Percentiles rank a stretch among this genome's conserved stretches.
Conservation (phyloP, 2,888 invertebrate genomes). For the Aphidius colemani region DNA sequence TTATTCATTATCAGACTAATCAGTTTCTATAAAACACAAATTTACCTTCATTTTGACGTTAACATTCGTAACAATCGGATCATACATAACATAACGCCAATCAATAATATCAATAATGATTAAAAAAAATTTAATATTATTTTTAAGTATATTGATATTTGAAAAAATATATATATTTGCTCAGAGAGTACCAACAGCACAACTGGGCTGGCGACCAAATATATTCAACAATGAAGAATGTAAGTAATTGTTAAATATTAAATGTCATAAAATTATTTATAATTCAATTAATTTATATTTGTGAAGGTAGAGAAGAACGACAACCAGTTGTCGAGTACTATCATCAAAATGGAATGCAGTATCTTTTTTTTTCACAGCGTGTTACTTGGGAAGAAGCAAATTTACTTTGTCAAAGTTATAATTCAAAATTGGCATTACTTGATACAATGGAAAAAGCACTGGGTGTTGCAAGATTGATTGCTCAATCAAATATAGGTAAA, state of each 20-base stretch:
- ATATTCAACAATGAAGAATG: constrained; percentile 28
- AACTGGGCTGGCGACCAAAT: constrained; percentile 29
- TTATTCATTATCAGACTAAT: constrained; percentile 3
- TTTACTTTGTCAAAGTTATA: constrained; percentile 51
- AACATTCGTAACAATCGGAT: neutral
- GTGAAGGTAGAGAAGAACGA: constrained; percentile 31
- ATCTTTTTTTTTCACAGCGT: constrained; percentile 61
- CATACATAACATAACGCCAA: no score
- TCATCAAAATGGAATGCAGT: constrained; percentile 59
- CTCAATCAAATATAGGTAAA: constrained; percentile 62
- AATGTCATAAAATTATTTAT: neutral
- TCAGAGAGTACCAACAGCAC: neutral
- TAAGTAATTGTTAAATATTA: constrained; percentile 26
- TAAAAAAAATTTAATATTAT: constrained; percentile 19
- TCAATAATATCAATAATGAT: neutral
- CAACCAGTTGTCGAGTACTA: constrained; percentile 50
- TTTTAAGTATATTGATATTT: neutral
- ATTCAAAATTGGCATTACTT: constrained; percentile 56
- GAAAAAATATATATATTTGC: neutral
- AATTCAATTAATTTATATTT: neutral
- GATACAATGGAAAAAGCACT: constrained; percentile 62
- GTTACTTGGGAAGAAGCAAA: constrained; percentile 63
- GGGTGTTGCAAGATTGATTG: constrained; percentile 62
- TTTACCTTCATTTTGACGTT: neutral
- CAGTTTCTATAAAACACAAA: constrained; percentile 1